Evolutionary conservation across 2,113 vertebrate genomes (phyloP).

Genomic region (Gracilinanus agilis): DNA sequence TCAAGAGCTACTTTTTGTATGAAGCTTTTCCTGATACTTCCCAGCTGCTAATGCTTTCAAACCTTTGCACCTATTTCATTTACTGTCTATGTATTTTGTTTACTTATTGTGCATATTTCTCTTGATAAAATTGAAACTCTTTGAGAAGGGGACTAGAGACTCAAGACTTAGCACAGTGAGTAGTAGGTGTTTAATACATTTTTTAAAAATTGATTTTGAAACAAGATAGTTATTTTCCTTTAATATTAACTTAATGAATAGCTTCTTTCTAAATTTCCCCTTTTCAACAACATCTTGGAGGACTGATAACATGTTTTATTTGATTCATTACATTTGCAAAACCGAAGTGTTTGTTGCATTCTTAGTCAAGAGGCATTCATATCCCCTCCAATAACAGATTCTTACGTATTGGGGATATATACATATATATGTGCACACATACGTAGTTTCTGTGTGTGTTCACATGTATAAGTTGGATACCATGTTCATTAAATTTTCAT

Average conservation of each 20-base stretch:
- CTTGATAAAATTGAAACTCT: not conserved
- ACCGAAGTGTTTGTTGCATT: not conserved
- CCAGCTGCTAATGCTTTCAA: not conserved
- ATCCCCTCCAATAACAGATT: slow-evolving; percentile 29
- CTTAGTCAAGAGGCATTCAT: not conserved
- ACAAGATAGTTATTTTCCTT: slow-evolving; percentile 52
- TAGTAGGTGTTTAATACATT: not conserved
- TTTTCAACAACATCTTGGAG: not conserved
- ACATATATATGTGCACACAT: not conserved
- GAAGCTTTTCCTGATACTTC: not conserved
- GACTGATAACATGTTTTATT: not conserved
- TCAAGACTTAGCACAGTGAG: not conserved
- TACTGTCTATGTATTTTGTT: not conserved
- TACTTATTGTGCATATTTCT: not conserved
- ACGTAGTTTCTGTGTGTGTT: not conserved
- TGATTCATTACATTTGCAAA: too few species aligned
- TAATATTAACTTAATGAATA: not conserved
- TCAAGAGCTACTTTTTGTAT: not conserved
- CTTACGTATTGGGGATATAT: not conserved
- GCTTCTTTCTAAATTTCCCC: slow-evolving; percentile 16
- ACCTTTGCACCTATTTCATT: not conserved
- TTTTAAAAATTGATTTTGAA: slow-evolving; percentile 18
- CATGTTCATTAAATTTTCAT: not conserved
- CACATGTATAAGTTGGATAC: not conserved
- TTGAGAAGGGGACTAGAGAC: not conserved